A percentile compares a stretch with the other conserved stretches of the same genome.
These are phyloP conservation scores for Phoenicopterus ruber DNA, from an alignment of 2,113 vertebrate genomes.

Conservation along the genomic window DNA sequence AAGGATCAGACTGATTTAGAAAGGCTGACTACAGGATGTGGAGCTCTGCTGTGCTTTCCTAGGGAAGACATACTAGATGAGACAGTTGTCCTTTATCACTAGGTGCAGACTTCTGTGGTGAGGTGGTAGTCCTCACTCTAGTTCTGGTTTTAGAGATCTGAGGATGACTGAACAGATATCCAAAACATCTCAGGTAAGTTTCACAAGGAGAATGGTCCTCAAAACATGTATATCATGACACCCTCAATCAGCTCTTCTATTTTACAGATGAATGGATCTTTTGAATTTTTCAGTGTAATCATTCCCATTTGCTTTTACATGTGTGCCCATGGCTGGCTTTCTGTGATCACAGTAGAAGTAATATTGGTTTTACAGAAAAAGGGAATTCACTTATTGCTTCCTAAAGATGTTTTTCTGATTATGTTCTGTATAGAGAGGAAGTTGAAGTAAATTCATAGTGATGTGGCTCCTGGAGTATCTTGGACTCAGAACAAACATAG, in stretches of 20 bases:
- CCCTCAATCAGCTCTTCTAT: not conserved
- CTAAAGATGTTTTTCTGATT: not conserved
- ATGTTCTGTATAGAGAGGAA: not conserved
- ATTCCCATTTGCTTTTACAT: not conserved
- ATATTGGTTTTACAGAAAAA: not conserved
- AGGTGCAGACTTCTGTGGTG: not conserved
- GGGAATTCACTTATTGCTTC: not conserved
- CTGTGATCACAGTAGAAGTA: not conserved
- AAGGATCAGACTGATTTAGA: not conserved
- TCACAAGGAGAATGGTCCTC: not conserved
- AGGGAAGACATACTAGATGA: not conserved
- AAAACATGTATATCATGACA: not conserved
- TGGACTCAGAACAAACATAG: constrained; percentile 46
- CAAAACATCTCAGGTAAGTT: not conserved
- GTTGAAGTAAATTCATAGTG: constrained; percentile 29
- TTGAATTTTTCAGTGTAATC: not conserved
- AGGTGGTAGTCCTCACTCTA: not conserved
- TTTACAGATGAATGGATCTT: not conserved
- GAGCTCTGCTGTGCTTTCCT: not conserved
- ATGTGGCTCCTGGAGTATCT: constrained; percentile 42
- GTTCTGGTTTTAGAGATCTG: not conserved
- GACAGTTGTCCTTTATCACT: not conserved
- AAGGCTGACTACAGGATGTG: not conserved
- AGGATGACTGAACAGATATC: not conserved
- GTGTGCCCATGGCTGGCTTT: not conserved